Percentiles rank a stretch among this genome's conserved stretches.
Evolutionary conservation across 2,888 invertebrate genomes (phyloP).

Genomic region (Andrena marginata): DNA sequence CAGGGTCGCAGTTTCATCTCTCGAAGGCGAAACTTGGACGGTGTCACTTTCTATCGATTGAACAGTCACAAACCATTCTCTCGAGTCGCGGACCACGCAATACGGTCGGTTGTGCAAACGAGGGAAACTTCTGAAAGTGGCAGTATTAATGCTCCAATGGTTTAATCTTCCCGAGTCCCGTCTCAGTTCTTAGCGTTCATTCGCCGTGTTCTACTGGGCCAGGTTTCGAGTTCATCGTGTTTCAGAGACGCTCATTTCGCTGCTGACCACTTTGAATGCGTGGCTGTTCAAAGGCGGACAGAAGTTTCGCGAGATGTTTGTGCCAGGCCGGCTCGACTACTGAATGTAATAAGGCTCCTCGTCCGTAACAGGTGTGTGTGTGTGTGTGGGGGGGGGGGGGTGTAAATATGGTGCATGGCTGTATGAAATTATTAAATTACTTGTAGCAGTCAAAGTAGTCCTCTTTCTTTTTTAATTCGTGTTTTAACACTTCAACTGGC

Average conservation of each 20-base stretch:
- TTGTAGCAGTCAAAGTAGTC: no score
- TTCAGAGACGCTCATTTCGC: not conserved
- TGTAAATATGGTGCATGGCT: no score
- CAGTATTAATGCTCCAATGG: slow-evolving; percentile 36
- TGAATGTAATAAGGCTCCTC: no score
- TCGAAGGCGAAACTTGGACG: not conserved
- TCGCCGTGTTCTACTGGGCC: not conserved
- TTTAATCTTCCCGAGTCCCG: slow-evolving; percentile 28
- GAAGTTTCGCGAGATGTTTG: not conserved
- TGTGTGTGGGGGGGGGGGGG: no score
- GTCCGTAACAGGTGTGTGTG: no score
- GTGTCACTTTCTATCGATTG: slow-evolving; percentile 1
- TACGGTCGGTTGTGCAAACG: not conserved
- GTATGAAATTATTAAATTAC: no score
- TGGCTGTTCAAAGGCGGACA: not conserved
- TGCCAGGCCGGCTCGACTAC: no score
- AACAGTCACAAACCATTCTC: slow-evolving; percentile 20
- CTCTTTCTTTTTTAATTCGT: no score
- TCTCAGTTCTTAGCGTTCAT: slow-evolving; percentile 17
- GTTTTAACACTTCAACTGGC: no score
- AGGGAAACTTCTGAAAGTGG: slow-evolving; percentile 18
- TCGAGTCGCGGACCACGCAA: not conserved
- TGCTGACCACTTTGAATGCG: not conserved
- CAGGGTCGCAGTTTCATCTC: not conserved
- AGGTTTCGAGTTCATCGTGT: not conserved